Base-by-base conservation (phyloP, 2,113 vertebrate genomes). In the Coreoperca whiteheadi region DNA sequence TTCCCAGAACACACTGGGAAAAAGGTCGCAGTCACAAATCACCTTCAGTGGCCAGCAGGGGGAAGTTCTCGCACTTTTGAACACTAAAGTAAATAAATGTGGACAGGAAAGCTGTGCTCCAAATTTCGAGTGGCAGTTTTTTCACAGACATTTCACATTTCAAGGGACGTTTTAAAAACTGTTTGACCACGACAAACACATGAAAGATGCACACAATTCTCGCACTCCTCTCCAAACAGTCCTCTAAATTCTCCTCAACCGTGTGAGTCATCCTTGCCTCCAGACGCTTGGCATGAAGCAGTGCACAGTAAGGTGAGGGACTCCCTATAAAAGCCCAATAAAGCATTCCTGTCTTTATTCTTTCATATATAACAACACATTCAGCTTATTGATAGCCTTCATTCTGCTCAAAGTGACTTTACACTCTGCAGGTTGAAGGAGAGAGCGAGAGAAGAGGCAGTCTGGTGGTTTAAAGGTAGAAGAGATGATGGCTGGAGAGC, bases 251-350 rank as follows among this genome's bases (percentile, higher is more conserved):
- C 64, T 57, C 21, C 15, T 30, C 28, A 63, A 73, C 34, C 48
- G 51, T 34, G 63, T 73, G 70, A 88, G 70, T 86, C 87, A 85
- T 86, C 75, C 41, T 72, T n/a, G 70, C 61, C 74, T 90, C 70
- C 86, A 89, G 76, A 87, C 64, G 6, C 61, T 86, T 89, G 86
- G 89, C 85, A 63, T 28, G 46, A 88, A 88, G 69, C 83, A 51
- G 50, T 60, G 61, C 54, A 67, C 69, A 70, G 72, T 61, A 11
- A 61, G 61, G 70, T 87, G 79, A 77, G 68, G 48, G 83, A 87
- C 82, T 81, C 88, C 81, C 51, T 59, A 54, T 84, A 71, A 90
- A 90, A 87, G 25, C n/a, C 9, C 43, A 74, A 64, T 72, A 74
- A 83, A 86, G 60, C 70, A 79, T 77, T 80, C 63, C 61, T 64